Base-by-base conservation (phyloP, 2,797 vertebrate species). In the Knipowitschia caucasica region DNA sequence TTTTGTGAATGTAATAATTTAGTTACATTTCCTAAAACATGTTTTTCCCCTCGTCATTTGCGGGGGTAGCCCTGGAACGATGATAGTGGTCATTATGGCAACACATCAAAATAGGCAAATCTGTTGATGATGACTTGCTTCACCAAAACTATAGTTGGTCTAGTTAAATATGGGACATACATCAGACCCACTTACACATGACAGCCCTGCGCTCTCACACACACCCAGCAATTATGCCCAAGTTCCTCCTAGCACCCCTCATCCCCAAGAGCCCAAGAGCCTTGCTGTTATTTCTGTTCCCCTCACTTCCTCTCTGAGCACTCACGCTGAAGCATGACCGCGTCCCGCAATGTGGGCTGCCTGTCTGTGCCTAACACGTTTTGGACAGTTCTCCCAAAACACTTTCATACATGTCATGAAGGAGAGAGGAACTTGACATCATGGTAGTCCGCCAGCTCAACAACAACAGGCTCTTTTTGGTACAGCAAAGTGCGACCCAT, bases 161-260 rank as follows among this genome's bases (percentile, higher is more conserved):
- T 64, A 68, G 78, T 84, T 82, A 84, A 86, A 86, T 86, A 71
- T 78, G 71, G 80, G 71, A 73, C 63, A 40, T 44, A 71, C 68
- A 68, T 73, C 69, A 60, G 64, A 64, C 51, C 75, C 57, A 42
- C 62, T 64, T 43, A 71, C 31, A 53, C 50, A 62, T 49, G 43
- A 11, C 10, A 21, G 53, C 36, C 53, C 67, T 6, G 51, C 55
- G 54, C 57, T 54, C 62, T 66, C 59, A 66, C 75, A 79, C 70
- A 79, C 75, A 89, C 82, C 87, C 87, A 78, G 87, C 81, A 89
- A 89, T 90, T 91, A n/a, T 90, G 53, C 75, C 56, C 49, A 27
- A 50, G 88, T 87, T 77, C 87, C 89, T 85, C 87, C 89, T 87
- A 77, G 57, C n/a, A 83, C 84, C 73, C 84, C 61, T 77, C 74